These are phyloP conservation scores for Cantharis rufa DNA, from an alignment of 2,888 invertebrate species.

Conservation along the genomic window DNA sequence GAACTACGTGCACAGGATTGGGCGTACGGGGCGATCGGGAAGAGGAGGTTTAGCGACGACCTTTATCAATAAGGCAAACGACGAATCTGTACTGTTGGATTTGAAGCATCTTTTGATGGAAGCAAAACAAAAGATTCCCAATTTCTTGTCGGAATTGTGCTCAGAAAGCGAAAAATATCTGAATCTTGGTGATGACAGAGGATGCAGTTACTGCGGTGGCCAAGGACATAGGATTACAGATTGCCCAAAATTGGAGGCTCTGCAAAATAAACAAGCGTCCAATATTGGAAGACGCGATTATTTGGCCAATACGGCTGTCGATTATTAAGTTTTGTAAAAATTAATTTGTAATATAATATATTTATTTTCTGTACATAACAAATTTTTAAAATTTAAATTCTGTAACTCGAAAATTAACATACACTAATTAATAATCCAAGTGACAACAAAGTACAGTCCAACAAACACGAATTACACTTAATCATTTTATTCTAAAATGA, in stretches of 20 bases:
- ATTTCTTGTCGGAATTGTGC: slow-evolving; percentile 86
- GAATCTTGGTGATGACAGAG: slow-evolving; percentile 87
- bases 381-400: neutral
- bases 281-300: slow-evolving; percentile 95
- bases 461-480: too few species aligned
- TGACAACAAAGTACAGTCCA: too few species aligned
- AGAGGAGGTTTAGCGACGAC: slow-evolving; percentile 94
- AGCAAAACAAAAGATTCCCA: slow-evolving; percentile 91
- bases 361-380: neutral
- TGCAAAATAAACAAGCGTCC: slow-evolving; percentile 95
- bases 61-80: slow-evolving; percentile 91
- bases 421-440: too few species aligned
- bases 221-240: slow-evolving; percentile 98
- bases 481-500: too few species aligned
- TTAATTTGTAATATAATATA: neutral
- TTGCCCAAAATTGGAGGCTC: slow-evolving; percentile 97
- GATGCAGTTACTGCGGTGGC: slow-evolving; percentile 98
- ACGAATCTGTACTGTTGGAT: slow-evolving; percentile 92
- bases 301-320: slow-evolving; percentile 87
- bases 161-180: slow-evolving; percentile 89
- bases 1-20: slow-evolving; percentile 86
- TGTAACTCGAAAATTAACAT: neutral
- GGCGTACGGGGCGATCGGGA: slow-evolving; percentile 90
- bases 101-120: slow-evolving; percentile 93
- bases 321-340: slow-evolving; percentile 66